These are phyloP conservation scores for Diprion similis DNA, from an alignment of 1,140 invertebrate species.

Conservation along the genomic window DNA sequence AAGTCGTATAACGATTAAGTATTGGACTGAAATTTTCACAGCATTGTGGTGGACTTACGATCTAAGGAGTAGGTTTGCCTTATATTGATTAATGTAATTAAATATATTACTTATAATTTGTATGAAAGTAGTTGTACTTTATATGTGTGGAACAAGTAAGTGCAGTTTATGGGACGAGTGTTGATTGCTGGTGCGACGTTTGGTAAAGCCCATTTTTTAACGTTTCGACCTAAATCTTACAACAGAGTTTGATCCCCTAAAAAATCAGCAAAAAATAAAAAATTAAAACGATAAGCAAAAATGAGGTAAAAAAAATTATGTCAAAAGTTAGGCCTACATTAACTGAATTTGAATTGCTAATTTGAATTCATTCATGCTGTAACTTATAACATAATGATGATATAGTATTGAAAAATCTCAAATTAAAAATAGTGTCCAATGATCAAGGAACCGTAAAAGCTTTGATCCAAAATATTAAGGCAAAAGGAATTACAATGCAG, in stretches of 20 bases:
- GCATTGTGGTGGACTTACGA: conserved; percentile 39
- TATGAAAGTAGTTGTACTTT: conserved; percentile 55
- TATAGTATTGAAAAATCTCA: too few species aligned
- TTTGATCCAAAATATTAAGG: too few species aligned
- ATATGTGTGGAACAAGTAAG: conserved; percentile 32
- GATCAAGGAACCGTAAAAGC: too few species aligned
- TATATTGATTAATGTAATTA: conserved; percentile 39
- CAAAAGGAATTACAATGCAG: background rate
- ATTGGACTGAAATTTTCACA: conserved; percentile 41
- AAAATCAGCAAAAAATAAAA: background rate
- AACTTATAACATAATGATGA: too few species aligned
- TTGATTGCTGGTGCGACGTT: conserved; percentile 4
- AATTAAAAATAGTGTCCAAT: too few species aligned
- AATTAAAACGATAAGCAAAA: background rate
- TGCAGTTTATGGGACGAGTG: conserved; percentile 5
- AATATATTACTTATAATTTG: conserved; percentile 46
- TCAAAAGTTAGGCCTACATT: too few species aligned
- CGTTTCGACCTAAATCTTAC: background rate
- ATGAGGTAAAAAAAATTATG: too few species aligned
- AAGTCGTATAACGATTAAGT: conserved; percentile 2
- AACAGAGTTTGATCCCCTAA: background rate
- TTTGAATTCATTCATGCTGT: too few species aligned
- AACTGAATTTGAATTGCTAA: too few species aligned
- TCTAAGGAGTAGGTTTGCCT: conserved; percentile 37
- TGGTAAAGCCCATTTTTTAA: background rate